phyloP scores from a whole-genome alignment of 2,888 invertebrate species.

The Coelogynopora nodosa region DNA sequence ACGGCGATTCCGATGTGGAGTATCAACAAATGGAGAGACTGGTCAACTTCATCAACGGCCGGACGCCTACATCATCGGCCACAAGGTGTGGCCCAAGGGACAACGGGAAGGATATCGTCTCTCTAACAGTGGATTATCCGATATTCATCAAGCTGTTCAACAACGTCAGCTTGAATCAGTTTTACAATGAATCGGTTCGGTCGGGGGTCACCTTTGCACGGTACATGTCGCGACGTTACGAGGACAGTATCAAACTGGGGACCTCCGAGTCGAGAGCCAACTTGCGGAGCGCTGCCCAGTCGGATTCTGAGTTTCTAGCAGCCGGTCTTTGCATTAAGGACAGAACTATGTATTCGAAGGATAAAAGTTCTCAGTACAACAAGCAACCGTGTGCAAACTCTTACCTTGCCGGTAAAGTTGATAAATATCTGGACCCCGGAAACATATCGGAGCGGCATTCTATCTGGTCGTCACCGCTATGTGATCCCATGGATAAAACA shows the following conservation, averaged over 20 bases:
- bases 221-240: background rate
- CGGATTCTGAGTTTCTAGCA: background rate
- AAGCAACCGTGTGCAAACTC: no score
- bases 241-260: background rate
- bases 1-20: background rate
- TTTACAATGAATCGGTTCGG: background rate
- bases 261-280: background rate
- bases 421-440: no score
- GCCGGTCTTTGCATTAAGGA: background rate
- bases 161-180: background rate
- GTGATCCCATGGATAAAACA: no score
- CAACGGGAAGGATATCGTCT: background rate
- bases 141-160: background rate
- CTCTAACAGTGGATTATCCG: background rate
- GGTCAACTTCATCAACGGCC: background rate
- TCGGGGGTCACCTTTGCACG: background rate
- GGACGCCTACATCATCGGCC: background rate
- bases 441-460: no score
- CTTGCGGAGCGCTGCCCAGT: background rate
- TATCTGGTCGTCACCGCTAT: no score
- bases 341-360: no score
- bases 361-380: no score
- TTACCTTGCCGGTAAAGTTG: no score
- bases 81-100: no score
- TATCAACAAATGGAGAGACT: background rate